Percentiles rank a stretch among this genome's conserved stretches.
Conservation (phyloP, 37 sponge, comb jelly and placozoan genomes). For the Eunapius fragilis region DNA sequence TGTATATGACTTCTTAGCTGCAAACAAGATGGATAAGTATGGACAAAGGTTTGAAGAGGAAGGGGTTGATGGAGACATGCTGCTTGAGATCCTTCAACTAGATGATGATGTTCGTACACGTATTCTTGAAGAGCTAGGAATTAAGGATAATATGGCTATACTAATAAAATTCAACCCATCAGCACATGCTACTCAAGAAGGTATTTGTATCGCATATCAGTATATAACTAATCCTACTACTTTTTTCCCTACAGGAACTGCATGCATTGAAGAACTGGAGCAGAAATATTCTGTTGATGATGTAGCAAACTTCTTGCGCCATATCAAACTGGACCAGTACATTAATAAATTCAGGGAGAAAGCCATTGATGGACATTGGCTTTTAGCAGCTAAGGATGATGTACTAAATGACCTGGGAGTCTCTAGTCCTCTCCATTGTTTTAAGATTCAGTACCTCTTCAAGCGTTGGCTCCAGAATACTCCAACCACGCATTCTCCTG, state of each 20-base stretch:
- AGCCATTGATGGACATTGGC: constrained; percentile 58
- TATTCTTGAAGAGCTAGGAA: too few species aligned
- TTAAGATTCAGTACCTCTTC: constrained; percentile 33
- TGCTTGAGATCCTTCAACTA: constrained; percentile 1
- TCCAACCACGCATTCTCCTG: constrained; percentile 7
- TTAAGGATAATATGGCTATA: too few species aligned
- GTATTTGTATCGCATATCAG: too few species aligned
- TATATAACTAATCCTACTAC: too few species aligned
- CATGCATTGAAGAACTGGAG: constrained; percentile 17
- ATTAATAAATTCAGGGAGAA: constrained; percentile 16
- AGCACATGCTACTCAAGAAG: too few species aligned
- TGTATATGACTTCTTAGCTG: constrained; percentile 22
- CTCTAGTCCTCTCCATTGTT: constrained; percentile 27
- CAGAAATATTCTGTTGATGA: constrained; percentile 33
- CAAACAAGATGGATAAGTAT: constrained; percentile 37
- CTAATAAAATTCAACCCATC: too few species aligned
- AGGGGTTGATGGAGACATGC: constrained; percentile 48
- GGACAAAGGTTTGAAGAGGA: neutral
- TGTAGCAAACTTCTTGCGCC: constrained; percentile 46
- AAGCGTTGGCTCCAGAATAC: constrained; percentile 9
- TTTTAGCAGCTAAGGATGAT: constrained; percentile 32
- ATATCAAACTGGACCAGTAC: constrained; percentile 31
- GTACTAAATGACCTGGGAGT: constrained; percentile 51
- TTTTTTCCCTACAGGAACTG: neutral
- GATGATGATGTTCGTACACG: neutral